Evolutionary conservation across 2,888 invertebrate genomes (phyloP), one percentile per base, ranked within the genome.

Genomic region (Erebia epiphron): DNA sequence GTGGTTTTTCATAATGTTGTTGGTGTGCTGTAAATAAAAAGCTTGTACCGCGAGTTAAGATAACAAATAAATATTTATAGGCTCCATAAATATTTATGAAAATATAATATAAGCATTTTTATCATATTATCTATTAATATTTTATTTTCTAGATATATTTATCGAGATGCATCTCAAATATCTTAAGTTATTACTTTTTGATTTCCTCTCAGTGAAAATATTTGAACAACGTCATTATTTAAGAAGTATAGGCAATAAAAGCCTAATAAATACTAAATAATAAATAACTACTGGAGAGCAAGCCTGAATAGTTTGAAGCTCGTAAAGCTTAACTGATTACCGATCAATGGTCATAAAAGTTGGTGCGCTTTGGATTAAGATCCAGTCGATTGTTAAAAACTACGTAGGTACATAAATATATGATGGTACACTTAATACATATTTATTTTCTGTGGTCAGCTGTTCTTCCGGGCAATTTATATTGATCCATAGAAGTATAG

Each of bases 1-100:
- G 71, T 63, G 65, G 68, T 57, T 67, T 69, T 56, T 63, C 56
- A 18, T 64, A 66, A 66, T 67, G 69, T 69, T 69, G 69, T 71
- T 69, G 63, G 62, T 58, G 35, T 64, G 73, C 64, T 35, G 67
- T 58, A 62, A 63, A 68, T 68, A 71, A 73, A n/a, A 69, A 71
- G 60, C 68, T 50, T 60, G 67, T 56, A 65, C 18, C 46, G 11
- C 52, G 60, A 58, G 67, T 63, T 71, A 58, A 46, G 69, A 73
- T 71, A 71, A 63, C 62, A 69, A 72, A 58, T 70, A 49, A 72
- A 69, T 72, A 67, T 71, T 66, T 56, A 69, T 62, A 52, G 63
- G 50, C 57, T 26, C 58, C 67, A 70, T 70, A 73, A 67, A 63
- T 62, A 67, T 67, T 69, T 71, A 69, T 71, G 63, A 63, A 57